Evolutionary conservation across 2,888 invertebrate species (phyloP).

Genomic region (Nemotelus nigrinus): DNA sequence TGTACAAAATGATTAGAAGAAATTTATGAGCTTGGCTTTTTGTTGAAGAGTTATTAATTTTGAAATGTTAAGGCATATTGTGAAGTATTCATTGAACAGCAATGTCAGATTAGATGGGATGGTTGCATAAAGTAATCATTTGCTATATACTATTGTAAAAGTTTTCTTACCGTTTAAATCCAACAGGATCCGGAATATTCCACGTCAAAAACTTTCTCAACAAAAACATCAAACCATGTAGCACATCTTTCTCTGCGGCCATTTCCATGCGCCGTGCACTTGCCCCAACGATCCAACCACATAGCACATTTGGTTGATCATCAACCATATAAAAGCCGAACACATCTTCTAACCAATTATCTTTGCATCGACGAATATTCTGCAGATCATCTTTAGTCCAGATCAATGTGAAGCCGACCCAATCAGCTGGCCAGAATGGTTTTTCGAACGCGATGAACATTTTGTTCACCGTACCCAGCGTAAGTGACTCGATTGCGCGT

Average conservation of each 20-base stretch:
- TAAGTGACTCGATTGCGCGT: conserved; percentile 67
- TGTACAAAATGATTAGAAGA: too few species aligned
- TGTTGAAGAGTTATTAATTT: too few species aligned
- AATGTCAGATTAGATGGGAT: too few species aligned
- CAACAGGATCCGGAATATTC: conserved; percentile 59
- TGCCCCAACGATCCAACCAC: conserved; percentile 76
- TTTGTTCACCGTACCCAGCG: conserved; percentile 72
- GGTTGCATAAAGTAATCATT: too few species aligned
- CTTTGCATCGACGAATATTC: conserved; percentile 58
- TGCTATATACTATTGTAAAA: too few species aligned
- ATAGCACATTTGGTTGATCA: conserved; percentile 71
- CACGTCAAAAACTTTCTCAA: conserved; percentile 61
- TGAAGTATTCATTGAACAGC: too few species aligned
- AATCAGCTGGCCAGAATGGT: conserved; percentile 70
- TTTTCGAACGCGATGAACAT: conserved; percentile 70
- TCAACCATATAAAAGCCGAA: conserved; percentile 75
- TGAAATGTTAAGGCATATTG: too few species aligned
- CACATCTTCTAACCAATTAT: conserved; percentile 73
- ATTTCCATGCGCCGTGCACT: conserved; percentile 72
- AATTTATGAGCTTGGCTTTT: too few species aligned
- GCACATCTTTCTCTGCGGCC: conserved; percentile 66
- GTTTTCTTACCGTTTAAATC: conserved; percentile 51
- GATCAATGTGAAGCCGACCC: conserved; percentile 68
- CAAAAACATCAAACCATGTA: conserved; percentile 60
- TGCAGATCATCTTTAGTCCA: conserved; percentile 68